Conservation (phyloP, 2,113 vertebrate genomes). For the Carassius carassius region DNA sequence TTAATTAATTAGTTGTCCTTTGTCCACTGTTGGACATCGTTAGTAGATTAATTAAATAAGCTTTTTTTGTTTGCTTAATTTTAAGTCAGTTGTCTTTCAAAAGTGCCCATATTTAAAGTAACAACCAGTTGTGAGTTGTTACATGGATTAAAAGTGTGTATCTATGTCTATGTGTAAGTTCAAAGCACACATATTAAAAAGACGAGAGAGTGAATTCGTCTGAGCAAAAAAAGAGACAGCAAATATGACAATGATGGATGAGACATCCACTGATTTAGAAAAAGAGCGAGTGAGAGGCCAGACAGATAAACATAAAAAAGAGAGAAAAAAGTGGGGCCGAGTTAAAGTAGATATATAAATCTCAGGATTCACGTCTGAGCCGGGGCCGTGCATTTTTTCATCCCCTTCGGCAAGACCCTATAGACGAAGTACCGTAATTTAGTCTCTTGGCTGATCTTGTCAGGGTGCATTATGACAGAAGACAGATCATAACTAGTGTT, state of each 20-base stretch:
- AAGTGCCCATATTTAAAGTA: not conserved
- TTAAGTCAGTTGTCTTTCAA: not conserved
- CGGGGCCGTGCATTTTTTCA: not conserved
- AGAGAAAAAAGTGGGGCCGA: not conserved
- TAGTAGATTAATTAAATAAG: not conserved
- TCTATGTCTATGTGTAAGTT: conserved; percentile 23
- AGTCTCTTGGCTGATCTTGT: conserved; percentile 41
- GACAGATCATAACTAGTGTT: conserved; percentile 47
- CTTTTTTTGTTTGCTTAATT: not conserved
- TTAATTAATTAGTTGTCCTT: not conserved
- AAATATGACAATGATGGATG: conserved; percentile 44
- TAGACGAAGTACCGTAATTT: conserved; percentile 39
- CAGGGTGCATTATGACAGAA: conserved; percentile 45
- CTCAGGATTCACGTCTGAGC: not conserved
- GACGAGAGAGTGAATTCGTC: not conserved
- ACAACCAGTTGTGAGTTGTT: not conserved
- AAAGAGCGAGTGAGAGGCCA: conserved; percentile 13
- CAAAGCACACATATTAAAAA: not conserved
- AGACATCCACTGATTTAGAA: conserved; percentile 24
- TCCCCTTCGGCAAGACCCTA: conserved; percentile 29
- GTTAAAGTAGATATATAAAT: conserved; percentile 34
- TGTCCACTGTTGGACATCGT: not conserved
- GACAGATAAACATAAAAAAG: conserved; percentile 24
- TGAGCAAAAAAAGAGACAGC: conserved; percentile 23
- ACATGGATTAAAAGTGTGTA: not conserved